phyloP scores from a whole-genome alignment of 2,888 invertebrate genomes.

The Scaptomyza flava region DNA sequence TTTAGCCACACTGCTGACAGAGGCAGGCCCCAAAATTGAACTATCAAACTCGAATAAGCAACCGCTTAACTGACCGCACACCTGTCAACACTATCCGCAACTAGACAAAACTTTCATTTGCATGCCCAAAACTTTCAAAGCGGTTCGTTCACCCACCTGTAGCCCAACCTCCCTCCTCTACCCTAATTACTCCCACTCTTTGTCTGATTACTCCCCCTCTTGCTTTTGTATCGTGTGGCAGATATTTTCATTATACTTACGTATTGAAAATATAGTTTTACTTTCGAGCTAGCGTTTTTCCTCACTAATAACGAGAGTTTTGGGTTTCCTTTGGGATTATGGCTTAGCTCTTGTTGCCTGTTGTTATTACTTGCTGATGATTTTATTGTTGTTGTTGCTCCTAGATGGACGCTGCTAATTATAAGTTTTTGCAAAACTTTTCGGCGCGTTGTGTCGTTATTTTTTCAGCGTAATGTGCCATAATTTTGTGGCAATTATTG shows the following conservation, averaged over 20 bases:
- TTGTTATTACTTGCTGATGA: neutral
- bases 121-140: constrained; percentile 38
- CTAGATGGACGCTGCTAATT: constrained; percentile 62
- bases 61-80: constrained; percentile 15
- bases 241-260: constrained; percentile 56
- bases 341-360: neutral
- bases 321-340: constrained; percentile 20
- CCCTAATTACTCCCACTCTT: neutral
- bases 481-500: constrained; percentile 39
- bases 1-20: constrained; percentile 3
- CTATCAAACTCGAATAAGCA: constrained; percentile 19
- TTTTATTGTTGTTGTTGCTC: constrained; percentile 3
- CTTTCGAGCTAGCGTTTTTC: constrained; percentile 29
- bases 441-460: constrained; percentile 28
- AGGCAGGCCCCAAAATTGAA: constrained; percentile 32
- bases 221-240: neutral
- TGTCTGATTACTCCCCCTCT: too few species aligned
- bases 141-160: constrained; percentile 20
- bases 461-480: constrained; percentile 40
- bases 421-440: constrained; percentile 72
- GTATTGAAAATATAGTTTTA: constrained; percentile 42
- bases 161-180: neutral
- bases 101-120: constrained; percentile 38
- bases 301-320: constrained; percentile 4
- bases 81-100: constrained; percentile 32